Percentiles rank a stretch among this genome's conserved stretches.
Evolutionary conservation across 2,888 invertebrate genomes (phyloP).

Genomic region (Oxyteleia sp.): DNA sequence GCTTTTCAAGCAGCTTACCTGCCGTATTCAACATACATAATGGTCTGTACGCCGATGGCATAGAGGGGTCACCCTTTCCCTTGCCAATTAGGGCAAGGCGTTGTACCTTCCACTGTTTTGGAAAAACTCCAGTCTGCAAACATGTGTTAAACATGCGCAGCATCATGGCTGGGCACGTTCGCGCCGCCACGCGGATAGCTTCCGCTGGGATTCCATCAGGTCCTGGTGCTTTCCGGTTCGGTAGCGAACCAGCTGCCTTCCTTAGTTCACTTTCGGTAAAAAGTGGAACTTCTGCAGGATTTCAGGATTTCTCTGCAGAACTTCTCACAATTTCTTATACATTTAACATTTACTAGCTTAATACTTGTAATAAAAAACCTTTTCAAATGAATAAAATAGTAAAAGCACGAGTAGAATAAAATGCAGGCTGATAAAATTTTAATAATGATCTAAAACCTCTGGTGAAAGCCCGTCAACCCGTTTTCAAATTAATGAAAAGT

Average conservation of each 20-base stretch:
- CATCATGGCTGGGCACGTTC: conserved; percentile 32
- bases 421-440: too few species aligned
- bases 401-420: too few species aligned
- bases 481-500: too few species aligned
- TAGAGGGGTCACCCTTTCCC: conserved; percentile 62
- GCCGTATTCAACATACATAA: conserved; percentile 56
- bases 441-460: too few species aligned
- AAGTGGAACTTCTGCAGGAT: neutral
- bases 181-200: conserved; percentile 37
- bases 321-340: too few species aligned
- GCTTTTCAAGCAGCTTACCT: conserved; percentile 69
- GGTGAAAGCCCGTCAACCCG: too few species aligned
- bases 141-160: conserved; percentile 58
- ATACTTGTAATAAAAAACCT: too few species aligned
- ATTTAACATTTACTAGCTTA: too few species aligned
- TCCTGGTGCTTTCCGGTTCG: conserved; percentile 31
- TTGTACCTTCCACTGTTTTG: conserved; percentile 45
- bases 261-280: neutral
- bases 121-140: conserved; percentile 55
- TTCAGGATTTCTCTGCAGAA: too few species aligned
- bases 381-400: too few species aligned
- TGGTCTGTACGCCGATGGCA: conserved; percentile 58
- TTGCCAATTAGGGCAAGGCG: conserved; percentile 66
- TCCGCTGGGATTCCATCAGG: conserved; percentile 53
- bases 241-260: neutral